Base-by-base conservation (phyloP, 2,797 vertebrate species). In the Acanthurus tractus region DNA sequence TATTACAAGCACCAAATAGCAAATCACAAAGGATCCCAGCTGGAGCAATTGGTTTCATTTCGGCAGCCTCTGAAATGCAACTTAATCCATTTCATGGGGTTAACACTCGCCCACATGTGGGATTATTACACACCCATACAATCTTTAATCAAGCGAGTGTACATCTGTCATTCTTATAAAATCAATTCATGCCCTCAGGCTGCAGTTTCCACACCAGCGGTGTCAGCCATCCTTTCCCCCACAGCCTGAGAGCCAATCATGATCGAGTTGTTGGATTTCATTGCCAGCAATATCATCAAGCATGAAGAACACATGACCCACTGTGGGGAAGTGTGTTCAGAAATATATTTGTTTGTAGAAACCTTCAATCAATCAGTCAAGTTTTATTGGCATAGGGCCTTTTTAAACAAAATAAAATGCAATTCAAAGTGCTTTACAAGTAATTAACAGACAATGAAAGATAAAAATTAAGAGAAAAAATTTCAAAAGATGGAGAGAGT, bases 191-290 rank as follows among this genome's bases (percentile, higher is more conserved):
- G 1, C 57, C 79, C 74, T 67, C 23, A 62, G 68, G 52, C 77
- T 61, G 46, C 38, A 48, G 44, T 77, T 56, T 70, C 76, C 18
- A 66, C 93, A 89, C 93, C 86, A 80, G 65, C 66, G 40, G 83
- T 93, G 69, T 90, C 92, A 0, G 88, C 94, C 79, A 96, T 96
- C 88, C 96, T 96, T 87, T 96, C 95, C 95, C 66, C 95, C 95
- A 8, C 95, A 94, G 4, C 94, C 95, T 0, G 94, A 97, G 96
- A 97, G 34, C 95, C 96, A 44, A 96, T 97, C 86, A 97, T 96
- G 52, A 95, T 96, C 92, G 96, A 96, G 81, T 89, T 97, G 62
- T 96, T 97, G 1, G 95, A 96, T 78, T 97, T 96, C 6, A 96
- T 95, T 77, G 95, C 94, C 64, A 92, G 95, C 69, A 97, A 97